Evolutionary conservation across 2,113 vertebrate species (phyloP), one percentile per base, ranked within the genome.

Genomic region (Ceyx melanurus): DNA sequence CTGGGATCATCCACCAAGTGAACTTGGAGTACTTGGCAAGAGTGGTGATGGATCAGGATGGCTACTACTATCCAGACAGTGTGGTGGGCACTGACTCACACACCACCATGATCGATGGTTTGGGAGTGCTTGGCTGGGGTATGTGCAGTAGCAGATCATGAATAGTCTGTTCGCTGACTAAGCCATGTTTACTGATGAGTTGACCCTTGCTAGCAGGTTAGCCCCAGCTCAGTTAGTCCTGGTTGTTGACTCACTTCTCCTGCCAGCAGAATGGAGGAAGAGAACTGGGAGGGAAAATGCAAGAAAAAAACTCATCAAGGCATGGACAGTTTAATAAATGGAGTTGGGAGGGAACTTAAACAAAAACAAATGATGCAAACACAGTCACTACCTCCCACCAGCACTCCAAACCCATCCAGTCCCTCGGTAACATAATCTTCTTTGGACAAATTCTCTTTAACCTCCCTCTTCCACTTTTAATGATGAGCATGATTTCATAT

Each of bases 111-210:
- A 99, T 99, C 3, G 98, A 99, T 12, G 99, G 99, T 29, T 98
- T 99, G 87, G 99, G 99, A 5, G 98, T 99, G 21, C 98, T 99
- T 20, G 99, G 99, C 81, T 99, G 99, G 99, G 99, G 99, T 99
- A 97, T 95, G 99, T 95, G 22, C 61, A 68, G 31, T 80, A 70
- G 13, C 1, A 0, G 31, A 4, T 48, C 0, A 0, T 23, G 43
- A 40, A 10, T 6, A 37, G 33, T 43, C 26, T 70, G 8, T 74
- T 72, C 43, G 21, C 53, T 82, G 29, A 20, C 40, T 23, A 25
- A 61, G 57, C 50, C 48, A 16, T 53, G 25, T 61, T 77, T 66
- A 61, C 33, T 65, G 16, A 29, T 61, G 83, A 46, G 17, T 5
- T 88, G 29, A 31, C n/a, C 12, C 13, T n/a, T 29, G 28, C 11